Base-by-base conservation (phyloP, 92 coral and sea anemone genomes). In the Phymanthus crucifer region DNA sequence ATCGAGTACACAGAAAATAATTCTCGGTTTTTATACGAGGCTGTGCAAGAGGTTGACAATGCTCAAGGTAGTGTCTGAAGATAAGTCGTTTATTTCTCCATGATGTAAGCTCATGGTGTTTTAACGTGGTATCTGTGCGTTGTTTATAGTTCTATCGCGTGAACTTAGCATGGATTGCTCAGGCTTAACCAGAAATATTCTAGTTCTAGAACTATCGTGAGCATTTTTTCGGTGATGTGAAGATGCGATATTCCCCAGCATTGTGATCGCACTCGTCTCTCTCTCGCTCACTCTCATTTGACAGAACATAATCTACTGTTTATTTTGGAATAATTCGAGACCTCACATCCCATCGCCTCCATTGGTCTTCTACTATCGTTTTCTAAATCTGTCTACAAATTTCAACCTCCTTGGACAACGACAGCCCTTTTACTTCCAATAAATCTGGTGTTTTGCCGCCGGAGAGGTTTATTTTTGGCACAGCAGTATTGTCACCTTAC, bases 1-100 rank as follows among this genome's bases (percentile, higher is more conserved):
- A 95, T 95, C 74, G 99, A 95, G 83, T 95, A 95, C 70, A 95
- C 99, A 17, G 99, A 95, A 74, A 79, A 89, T 16, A 95, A 95
- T 74, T 93, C 99, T 21, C 84, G 85, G 74, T 90, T 95, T 57
- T 76, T 95, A 75, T 80, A 84, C 76, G 89, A 89, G 31, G 99
- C 98, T n/a, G 91, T 93, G 45, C 90, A 91, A 82, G 88, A 79
- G 21, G 97, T 87, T 56, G 94, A 93, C 69, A 84, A 90, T 54
- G 89, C 89, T 32, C 99, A 95, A 89, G 97, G 99, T 95, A 78
- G 31, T 65, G 77, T 72, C 27, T 52, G 14, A 14, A 37, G 11
- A 0, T 14, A 2, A 2, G 40, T 70, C 74, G 9, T 27, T 61
- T 34, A 61, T 26, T 7, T 2, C 4, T 1, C 34, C 32, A 17